phyloP scores from a whole-genome alignment of 2,797 vertebrate genomes.

The Lagocephalus sceleratus region DNA sequence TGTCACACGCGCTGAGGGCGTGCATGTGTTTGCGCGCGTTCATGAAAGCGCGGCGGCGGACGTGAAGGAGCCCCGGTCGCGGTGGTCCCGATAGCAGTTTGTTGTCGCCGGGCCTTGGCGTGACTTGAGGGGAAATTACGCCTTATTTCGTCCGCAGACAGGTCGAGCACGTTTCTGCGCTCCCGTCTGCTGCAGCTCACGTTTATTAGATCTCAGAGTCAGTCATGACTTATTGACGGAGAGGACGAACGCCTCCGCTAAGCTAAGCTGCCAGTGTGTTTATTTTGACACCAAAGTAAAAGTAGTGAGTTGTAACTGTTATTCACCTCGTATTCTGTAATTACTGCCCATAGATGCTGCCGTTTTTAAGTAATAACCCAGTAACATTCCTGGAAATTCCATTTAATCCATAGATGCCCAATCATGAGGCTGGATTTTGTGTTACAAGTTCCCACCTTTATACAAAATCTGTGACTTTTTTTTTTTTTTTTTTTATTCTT shows the following conservation, averaged over 20 bases:
- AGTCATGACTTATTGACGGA: too few species aligned
- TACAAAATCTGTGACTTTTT: background rate
- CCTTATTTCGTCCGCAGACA: too few species aligned
- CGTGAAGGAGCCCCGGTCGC: conserved; percentile 1
- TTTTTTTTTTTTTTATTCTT: background rate
- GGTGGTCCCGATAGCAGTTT: too few species aligned
- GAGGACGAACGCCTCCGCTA: too few species aligned
- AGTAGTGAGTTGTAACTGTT: background rate
- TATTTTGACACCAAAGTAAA: background rate
- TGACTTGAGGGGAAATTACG: background rate
- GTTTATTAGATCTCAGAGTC: too few species aligned
- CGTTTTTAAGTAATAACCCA: too few species aligned
- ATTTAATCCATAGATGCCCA: too few species aligned
- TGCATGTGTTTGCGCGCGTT: background rate
- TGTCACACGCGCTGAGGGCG: background rate
- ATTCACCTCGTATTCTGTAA: background rate
- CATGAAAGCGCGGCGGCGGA: background rate
- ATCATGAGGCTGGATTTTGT: too few species aligned
- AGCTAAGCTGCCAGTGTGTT: background rate
- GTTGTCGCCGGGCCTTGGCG: conserved; percentile 27
- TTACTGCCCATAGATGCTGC: too few species aligned
- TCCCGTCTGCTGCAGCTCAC: too few species aligned
- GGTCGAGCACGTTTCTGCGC: too few species aligned
- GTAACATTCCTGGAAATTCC: too few species aligned
- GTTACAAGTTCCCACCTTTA: background rate